Evolutionary conservation across 2,888 invertebrate genomes (phyloP).

Genomic region (Mimumesa dahlbomi): DNA sequence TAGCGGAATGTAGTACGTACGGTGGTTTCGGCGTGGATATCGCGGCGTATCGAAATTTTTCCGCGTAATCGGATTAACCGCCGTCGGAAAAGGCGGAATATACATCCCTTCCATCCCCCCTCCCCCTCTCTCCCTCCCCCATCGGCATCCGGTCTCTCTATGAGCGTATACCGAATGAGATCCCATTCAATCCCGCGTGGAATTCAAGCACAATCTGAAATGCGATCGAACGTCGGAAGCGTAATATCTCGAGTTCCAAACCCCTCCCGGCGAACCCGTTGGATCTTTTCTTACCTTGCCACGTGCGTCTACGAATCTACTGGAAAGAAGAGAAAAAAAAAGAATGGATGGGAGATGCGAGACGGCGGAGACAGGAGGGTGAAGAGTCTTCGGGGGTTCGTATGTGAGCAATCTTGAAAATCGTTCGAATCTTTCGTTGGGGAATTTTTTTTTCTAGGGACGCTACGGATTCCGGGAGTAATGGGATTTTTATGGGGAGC

Average conservation of each 20-base stretch:
- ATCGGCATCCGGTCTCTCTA: slow-evolving; percentile 6
- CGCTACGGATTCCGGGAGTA: too few relatives aligned
- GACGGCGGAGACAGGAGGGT: too few relatives aligned
- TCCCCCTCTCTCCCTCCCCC: not conserved
- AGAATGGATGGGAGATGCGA: not conserved
- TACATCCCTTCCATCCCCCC: slow-evolving; percentile 25
- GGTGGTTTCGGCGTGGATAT: slow-evolving; percentile 12
- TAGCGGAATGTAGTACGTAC: too few relatives aligned
- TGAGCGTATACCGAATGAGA: slow-evolving; percentile 56
- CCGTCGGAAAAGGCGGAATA: slow-evolving; percentile 55
- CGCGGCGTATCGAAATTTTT: slow-evolving; percentile 66
- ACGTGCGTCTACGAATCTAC: slow-evolving; percentile 15
- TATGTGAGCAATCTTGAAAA: not conserved
- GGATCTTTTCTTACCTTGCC: slow-evolving; percentile 26
- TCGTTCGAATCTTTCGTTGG: not conserved
- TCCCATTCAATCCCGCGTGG: slow-evolving; percentile 67
- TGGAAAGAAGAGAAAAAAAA: slow-evolving; percentile 23
- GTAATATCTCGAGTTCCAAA: slow-evolving; percentile 58
- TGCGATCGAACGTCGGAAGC: slow-evolving; percentile 66
- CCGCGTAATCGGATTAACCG: slow-evolving; percentile 69
- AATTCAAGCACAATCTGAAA: slow-evolving; percentile 68
- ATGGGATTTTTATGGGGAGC: too few relatives aligned
- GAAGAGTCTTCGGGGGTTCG: not conserved
- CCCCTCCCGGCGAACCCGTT: not conserved
- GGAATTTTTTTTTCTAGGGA: not conserved